These are phyloP conservation scores for Pardosa pseudoannulata DNA, from an alignment of 2,888 invertebrate genomes.

Conservation along the genomic window DNA sequence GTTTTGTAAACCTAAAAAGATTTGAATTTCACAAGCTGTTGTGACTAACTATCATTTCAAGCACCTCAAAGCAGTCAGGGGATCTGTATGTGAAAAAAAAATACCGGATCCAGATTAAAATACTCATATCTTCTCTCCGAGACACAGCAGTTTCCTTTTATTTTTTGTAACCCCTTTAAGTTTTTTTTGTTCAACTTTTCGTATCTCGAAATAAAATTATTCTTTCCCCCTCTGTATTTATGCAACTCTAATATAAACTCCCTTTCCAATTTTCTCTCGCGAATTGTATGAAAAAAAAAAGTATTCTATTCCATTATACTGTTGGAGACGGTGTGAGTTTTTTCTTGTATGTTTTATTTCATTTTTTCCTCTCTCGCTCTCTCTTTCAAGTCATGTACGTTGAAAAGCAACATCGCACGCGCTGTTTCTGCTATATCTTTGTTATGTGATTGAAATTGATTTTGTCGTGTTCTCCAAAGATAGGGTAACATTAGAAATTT, in stretches of 20 bases:
- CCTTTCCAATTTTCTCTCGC: not conserved
- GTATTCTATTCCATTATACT: not conserved
- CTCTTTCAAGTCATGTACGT: not conserved
- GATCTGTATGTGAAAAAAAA: too few species aligned
- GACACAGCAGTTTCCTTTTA: not conserved
- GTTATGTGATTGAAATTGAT: conserved; percentile 10
- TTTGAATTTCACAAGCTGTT: too few species aligned
- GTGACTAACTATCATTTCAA: too few species aligned
- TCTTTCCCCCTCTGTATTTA: not conserved
- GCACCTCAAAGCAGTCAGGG: too few species aligned
- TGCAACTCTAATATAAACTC: not conserved
- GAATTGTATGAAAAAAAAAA: not conserved
- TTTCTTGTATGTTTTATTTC: not conserved
- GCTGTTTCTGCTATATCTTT: not conserved
- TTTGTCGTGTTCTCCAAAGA: not conserved
- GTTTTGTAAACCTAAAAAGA: too few species aligned
- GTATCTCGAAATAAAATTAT: conserved; percentile 4
- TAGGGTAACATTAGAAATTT: not conserved
- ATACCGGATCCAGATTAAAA: not conserved
- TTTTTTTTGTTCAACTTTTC: not conserved
- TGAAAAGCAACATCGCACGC: not conserved
- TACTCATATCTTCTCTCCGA: not conserved
- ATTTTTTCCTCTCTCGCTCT: not conserved
- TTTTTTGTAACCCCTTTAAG: not conserved
- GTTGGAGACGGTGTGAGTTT: not conserved